Percentiles rank a stretch among this genome's conserved stretches.
Conservation (phyloP, 2,113 vertebrate genomes). For the Phrynosoma platyrhinos region DNA sequence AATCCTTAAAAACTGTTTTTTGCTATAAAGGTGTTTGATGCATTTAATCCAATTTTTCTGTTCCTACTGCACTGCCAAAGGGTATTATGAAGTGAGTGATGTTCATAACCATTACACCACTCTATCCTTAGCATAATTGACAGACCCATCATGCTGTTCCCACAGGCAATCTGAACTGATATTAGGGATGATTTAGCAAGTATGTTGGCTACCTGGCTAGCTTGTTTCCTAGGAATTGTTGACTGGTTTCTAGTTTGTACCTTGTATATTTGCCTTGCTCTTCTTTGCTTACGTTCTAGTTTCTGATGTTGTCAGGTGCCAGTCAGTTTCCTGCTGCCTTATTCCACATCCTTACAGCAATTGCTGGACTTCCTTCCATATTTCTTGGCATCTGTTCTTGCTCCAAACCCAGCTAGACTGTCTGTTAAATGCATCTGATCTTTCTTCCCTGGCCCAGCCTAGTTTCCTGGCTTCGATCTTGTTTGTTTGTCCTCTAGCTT, state of each 20-base stretch:
- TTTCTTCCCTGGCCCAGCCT: background rate
- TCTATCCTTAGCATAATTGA: conserved; percentile 1
- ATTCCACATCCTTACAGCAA: background rate
- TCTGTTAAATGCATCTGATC: conserved; percentile 1
- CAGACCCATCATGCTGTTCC: background rate
- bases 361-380: background rate
- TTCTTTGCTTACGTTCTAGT: background rate
- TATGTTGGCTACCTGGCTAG: background rate
- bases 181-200: conserved; percentile 5
- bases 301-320: background rate
- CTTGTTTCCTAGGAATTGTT: conserved; percentile 9
- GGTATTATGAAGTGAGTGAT: background rate
- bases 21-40: background rate
- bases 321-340: background rate
- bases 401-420: background rate
- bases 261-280: background rate
- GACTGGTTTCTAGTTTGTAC: background rate
- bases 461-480: conserved; percentile 14
- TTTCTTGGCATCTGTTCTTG: background rate
- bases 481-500: conserved; percentile 13
- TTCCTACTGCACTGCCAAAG: background rate
- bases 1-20: background rate
- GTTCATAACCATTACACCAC: background rate
- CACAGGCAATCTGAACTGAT: background rate
- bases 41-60: background rate